Percentiles rank a stretch among this genome's conserved stretches.
These are phyloP conservation scores for Mythimna impura DNA, from an alignment of 2,888 invertebrate genomes.

Conservation along the genomic window DNA sequence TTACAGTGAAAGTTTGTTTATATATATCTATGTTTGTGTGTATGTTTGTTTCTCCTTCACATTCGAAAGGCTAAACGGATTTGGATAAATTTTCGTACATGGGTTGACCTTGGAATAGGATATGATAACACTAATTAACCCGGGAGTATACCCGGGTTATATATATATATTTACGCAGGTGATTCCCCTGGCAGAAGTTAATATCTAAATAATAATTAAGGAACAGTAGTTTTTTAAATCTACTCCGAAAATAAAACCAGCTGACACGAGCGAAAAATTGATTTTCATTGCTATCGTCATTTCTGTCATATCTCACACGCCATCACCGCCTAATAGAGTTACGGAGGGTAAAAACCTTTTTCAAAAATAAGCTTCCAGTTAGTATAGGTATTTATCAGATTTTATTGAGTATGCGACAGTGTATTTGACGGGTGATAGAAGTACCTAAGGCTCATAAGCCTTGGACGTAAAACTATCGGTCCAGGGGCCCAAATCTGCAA, in stretches of 20 bases:
- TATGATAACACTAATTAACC: too few relatives aligned
- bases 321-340: constrained; percentile 20
- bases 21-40: too few relatives aligned
- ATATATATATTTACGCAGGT: too few relatives aligned
- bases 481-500: neutral
- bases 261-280: neutral
- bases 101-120: too few relatives aligned
- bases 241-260: constrained; percentile 1
- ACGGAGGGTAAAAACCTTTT: constrained; percentile 22
- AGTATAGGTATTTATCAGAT: constrained; percentile 2
- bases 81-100: too few relatives aligned
- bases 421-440: constrained; percentile 30
- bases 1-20: too few relatives aligned
- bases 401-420: constrained; percentile 2
- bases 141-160: too few relatives aligned
- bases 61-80: too few relatives aligned
- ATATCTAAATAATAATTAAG: too few relatives aligned
- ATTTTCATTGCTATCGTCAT: neutral
- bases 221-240: too few relatives aligned
- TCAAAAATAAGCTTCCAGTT: constrained; percentile 8
- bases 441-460: neutral
- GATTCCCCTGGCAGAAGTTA: too few relatives aligned
- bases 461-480: constrained; percentile 7
- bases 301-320: constrained; percentile 3
- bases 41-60: too few relatives aligned